phyloP scores from a whole-genome alignment of 2,113 vertebrate species.

The Chionodraco myersi region DNA sequence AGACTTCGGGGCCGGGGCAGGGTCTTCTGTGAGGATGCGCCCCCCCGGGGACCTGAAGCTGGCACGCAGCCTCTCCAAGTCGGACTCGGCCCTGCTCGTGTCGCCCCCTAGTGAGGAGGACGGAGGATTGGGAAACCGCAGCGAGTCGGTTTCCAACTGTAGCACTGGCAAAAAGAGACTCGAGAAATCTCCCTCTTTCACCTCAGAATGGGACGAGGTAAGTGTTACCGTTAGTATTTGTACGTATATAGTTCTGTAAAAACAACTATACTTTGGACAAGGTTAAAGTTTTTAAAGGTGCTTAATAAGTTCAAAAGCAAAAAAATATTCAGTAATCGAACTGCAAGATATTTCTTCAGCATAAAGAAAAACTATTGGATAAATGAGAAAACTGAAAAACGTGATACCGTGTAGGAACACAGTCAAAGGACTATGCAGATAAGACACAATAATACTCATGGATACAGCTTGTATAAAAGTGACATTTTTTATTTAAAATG shows the following conservation, averaged over 20 bases:
- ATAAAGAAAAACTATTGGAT: too few relatives aligned
- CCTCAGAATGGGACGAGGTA: conserved; percentile 99
- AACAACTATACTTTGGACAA: not conserved
- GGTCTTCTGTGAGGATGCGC: conserved; percentile 77
- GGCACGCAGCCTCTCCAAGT: conserved; percentile 97
- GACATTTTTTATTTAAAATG: not conserved
- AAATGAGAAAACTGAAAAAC: too few relatives aligned
- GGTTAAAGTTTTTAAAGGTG: not conserved
- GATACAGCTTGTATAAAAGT: not conserved
- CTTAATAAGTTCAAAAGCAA: too few relatives aligned
- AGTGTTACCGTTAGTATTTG: conserved; percentile 58
- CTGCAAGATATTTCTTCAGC: too few relatives aligned
- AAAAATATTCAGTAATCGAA: too few relatives aligned
- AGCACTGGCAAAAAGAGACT: conserved; percentile 93
- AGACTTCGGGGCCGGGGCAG: conserved; percentile 80
- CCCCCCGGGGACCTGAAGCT: conserved; percentile 94
- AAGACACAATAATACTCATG: not conserved
- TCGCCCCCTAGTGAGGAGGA: conserved; percentile 95
- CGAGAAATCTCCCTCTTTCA: conserved; percentile 96
- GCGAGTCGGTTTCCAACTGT: conserved; percentile 96
- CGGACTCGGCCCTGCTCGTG: conserved; percentile 96
- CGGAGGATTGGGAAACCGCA: conserved; percentile 91
- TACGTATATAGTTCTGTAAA: too few relatives aligned
- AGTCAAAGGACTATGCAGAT: too few relatives aligned
- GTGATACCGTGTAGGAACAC: too few relatives aligned